These are phyloP conservation scores for Lampris incognitus DNA, from an alignment of 2,113 vertebrate species.

Conservation along the genomic window DNA sequence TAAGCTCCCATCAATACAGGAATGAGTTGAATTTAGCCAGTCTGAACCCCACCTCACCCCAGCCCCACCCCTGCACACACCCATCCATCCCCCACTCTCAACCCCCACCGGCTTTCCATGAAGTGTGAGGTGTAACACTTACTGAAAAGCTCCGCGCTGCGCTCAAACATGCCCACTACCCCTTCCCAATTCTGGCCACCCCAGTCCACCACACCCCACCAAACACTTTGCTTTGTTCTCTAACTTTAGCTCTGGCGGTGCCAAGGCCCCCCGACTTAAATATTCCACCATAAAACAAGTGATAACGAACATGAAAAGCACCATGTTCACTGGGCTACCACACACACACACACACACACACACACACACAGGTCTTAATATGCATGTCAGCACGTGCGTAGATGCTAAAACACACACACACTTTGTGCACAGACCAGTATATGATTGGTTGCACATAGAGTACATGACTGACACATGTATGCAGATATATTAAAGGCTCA, in stretches of 20 bases:
- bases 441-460: too few relatives aligned
- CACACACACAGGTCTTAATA: not conserved
- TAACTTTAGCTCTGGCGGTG: conserved; percentile 82
- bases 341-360: conserved; percentile 45
- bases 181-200: conserved; percentile 23
- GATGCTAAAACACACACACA: conserved; percentile 11
- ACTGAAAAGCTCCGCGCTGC: conserved; percentile 75
- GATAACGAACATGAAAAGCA: conserved; percentile 80
- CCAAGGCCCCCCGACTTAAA: conserved; percentile 81
- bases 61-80: conserved; percentile 43
- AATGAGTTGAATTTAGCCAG: conserved; percentile 87
- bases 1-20: conserved; percentile 87
- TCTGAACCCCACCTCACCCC: conserved; percentile 52
- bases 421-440: not conserved
- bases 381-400: not conserved
- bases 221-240: conserved; percentile 80
- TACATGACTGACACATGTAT: conserved; percentile 40
- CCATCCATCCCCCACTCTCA: conserved; percentile 54
- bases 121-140: conserved; percentile 80
- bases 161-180: conserved; percentile 50
- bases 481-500: conserved; percentile 47
- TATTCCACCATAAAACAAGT: conserved; percentile 85
- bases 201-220: conserved; percentile 77
- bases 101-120: conserved; percentile 75
- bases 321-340: conserved; percentile 69